Evolutionary conservation across 2,113 vertebrate genomes (phyloP).

Genomic region (Empidonax traillii): DNA sequence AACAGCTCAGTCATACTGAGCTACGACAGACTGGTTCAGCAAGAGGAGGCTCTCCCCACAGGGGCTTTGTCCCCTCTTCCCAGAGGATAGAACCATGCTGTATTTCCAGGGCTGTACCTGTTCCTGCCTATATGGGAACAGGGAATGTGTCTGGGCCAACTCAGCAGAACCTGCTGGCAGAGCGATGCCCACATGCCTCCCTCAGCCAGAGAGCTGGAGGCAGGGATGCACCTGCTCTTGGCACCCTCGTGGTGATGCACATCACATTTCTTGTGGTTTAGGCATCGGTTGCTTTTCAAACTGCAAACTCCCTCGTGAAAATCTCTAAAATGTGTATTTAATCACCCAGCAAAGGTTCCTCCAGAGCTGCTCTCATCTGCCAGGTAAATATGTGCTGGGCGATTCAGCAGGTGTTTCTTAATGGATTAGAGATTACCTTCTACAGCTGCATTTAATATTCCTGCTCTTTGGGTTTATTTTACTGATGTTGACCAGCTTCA

Average conservation of each 20-base stretch:
- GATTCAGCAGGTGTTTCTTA: slow-evolving; percentile 17
- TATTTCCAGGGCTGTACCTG: neutral
- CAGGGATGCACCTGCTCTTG: neutral
- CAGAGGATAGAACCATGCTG: neutral
- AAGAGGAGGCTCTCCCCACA: neutral
- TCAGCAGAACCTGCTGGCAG: neutral
- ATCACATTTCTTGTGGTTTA: neutral
- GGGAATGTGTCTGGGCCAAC: neutral
- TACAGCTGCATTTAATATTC: slow-evolving; percentile 19
- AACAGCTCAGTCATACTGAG: neutral
- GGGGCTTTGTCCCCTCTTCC: neutral
- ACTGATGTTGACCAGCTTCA: neutral
- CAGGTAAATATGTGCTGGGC: neutral
- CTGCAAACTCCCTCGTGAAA: neutral
- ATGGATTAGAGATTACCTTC: slow-evolving; percentile 13
- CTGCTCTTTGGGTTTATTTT: neutral
- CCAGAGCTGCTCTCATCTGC: neutral
- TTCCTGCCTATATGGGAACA: neutral
- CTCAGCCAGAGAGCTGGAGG: neutral
- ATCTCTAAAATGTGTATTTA: slow-evolving; percentile 14
- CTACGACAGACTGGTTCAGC: neutral
- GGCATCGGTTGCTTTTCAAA: neutral
- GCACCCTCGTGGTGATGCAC: neutral
- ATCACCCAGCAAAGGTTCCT: neutral
- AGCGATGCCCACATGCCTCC: neutral